A percentile compares a stretch with the other conserved stretches of the same genome.
These are phyloP conservation scores for Phalera bucephala DNA, from an alignment of 2,888 invertebrate species.

Conservation along the genomic window DNA sequence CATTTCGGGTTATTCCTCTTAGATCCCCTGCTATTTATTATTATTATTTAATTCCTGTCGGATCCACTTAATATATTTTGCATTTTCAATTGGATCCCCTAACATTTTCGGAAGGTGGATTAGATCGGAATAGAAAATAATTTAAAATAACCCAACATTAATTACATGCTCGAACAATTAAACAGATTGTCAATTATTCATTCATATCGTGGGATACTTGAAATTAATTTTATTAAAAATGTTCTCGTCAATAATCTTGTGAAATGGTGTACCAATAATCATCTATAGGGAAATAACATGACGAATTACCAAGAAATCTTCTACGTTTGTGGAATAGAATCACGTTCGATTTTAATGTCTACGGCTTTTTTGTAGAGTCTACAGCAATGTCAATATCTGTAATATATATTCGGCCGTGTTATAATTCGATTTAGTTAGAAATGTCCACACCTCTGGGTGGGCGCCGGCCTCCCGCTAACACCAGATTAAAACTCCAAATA, in stretches of 20 bases:
- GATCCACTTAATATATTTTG: neutral
- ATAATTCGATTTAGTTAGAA: constrained; percentile 73
- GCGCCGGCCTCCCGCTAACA: constrained; percentile 70
- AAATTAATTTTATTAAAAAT: constrained; percentile 42
- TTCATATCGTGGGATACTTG: constrained; percentile 37
- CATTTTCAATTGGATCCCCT: too few relatives aligned
- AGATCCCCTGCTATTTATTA: too few relatives aligned
- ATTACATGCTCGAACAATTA: too few relatives aligned
- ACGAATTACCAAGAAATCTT: constrained; percentile 29
- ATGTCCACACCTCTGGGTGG: constrained; percentile 80
- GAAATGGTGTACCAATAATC: constrained; percentile 54
- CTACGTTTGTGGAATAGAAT: constrained; percentile 11
- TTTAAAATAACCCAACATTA: too few relatives aligned
- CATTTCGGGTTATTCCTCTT: too few relatives aligned
- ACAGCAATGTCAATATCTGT: constrained; percentile 10
- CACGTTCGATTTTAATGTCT: constrained; percentile 35
- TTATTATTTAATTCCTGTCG: too few relatives aligned
- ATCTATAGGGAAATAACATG: constrained; percentile 50
- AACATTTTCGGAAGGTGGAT: too few relatives aligned
- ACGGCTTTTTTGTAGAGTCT: constrained; percentile 22
- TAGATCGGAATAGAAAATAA: too few relatives aligned
- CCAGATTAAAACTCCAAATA: constrained; percentile 63
- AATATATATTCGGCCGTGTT: constrained; percentile 39
- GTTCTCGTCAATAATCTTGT: constrained; percentile 58
- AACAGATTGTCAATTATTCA: too few relatives aligned